Evolutionary conservation across 2,797 vertebrate species (phyloP), one percentile per base, ranked within the genome.

Genomic region (Gallinago solitaria): DNA sequence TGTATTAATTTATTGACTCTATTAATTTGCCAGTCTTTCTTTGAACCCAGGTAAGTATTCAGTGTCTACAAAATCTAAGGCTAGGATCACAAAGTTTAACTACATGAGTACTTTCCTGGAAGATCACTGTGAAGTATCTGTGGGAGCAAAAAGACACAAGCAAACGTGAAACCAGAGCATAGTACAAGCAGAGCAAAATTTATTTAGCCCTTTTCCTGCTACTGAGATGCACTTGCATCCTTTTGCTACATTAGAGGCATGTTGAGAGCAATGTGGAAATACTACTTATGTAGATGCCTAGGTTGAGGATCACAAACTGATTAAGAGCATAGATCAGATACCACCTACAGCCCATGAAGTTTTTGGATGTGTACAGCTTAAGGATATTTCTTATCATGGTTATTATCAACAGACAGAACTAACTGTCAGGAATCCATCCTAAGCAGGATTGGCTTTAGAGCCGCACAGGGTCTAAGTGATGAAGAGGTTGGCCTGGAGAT

Each of bases 261-360:
- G 23, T 9, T 63, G 53, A 68, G 28, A 43, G 24, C 30, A 80
- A 41, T 1, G 2, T 25, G 25, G 35, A 87, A 85, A 87, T 37
- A 20, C 19, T 7, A 23, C 27, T 43, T 43, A 74, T 61, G 27
- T 7, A 65, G 47, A 67, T 7, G 4, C 21, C 27, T 47, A 21
- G 0, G 1, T 13, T 48, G 33, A 74, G 59, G 24, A 10, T 80
- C 39, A 45, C 30, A 77, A 56, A 45, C 5, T 64, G 57, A 80
- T 39, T 23, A 83, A 93, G 4, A 14, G 5, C 21, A 54, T 11
- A 56, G n/a, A 67, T 59, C 51, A 80, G 27, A 48, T 51, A 27
- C 5, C 23, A 53, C 17, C 19, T 45, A 37, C 0, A 1, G 12
- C 4, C 14, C 8, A 51, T 18, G 4, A 70, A 70, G 16, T 18